Evolutionary conservation across 30 jellyfish, hydroid and myxozoan genomes (phyloP).

Genomic region (Chironex yamaguchii): DNA sequence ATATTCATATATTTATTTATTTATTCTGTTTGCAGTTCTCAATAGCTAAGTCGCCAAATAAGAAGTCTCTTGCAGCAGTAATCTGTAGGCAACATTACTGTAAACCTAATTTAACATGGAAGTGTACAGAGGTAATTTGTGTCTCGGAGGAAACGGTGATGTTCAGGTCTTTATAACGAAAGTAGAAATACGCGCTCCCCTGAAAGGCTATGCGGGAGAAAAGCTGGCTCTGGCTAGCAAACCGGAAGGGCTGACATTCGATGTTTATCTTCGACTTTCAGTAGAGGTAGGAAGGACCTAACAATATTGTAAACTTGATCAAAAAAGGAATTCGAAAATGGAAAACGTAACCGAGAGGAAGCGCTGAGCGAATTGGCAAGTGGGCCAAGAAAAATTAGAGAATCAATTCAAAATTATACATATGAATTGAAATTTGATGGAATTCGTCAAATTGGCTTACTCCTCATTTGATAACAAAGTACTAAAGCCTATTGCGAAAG

Average conservation of each 20-base stretch:
- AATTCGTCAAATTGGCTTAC: conserved; percentile 11
- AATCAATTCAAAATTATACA: conserved; percentile 29
- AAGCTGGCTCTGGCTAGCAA: conserved; percentile 14
- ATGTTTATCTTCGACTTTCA: conserved; percentile 24
- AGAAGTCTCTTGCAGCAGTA: no score
- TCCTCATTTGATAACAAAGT: no score
- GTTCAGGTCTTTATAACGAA: conserved; percentile 7
- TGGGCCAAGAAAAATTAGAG: conserved; percentile 42
- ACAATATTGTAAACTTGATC: conserved; percentile 10
- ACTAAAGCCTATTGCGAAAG: no score
- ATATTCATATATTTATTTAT: background rate
- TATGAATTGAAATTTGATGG: conserved; percentile 9
- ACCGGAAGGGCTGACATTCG: conserved; percentile 7
- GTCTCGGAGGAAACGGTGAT: conserved; percentile 18
- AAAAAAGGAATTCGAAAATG: conserved; percentile 33
- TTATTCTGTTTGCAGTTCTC: background rate
- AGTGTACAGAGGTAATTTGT: conserved; percentile 6
- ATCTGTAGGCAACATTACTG: background rate
- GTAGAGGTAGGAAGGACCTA: conserved; percentile 56
- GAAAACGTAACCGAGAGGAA: conserved; percentile 47
- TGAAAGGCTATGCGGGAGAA: conserved; percentile 27
- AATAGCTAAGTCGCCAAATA: no score
- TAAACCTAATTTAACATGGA: conserved; percentile 17
- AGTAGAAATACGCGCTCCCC: conserved; percentile 9
- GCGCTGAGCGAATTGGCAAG: conserved; percentile 46